These are phyloP conservation scores for Aegithalos caudatus DNA, from an alignment of 2,113 vertebrate genomes.

Conservation along the genomic window DNA sequence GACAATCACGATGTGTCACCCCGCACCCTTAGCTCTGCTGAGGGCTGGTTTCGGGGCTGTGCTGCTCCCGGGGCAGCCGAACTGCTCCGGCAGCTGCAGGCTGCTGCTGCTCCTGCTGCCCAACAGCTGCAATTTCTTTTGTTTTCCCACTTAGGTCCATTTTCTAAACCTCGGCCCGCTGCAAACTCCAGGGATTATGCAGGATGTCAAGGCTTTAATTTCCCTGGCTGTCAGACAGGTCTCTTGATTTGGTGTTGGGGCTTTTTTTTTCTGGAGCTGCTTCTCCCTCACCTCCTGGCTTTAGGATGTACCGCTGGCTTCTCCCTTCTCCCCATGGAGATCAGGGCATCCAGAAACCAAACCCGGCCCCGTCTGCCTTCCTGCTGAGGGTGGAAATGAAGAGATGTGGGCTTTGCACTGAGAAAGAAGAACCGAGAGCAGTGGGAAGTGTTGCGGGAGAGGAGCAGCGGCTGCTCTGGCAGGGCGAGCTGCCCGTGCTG, in stretches of 20 bases:
- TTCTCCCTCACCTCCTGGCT: no score
- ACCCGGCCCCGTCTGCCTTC: not conserved
- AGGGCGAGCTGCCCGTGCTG: not conserved
- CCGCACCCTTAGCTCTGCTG: not conserved
- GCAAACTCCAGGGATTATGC: not conserved
- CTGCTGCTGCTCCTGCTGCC: not conserved
- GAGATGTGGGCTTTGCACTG: not conserved
- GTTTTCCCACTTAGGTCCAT: not conserved
- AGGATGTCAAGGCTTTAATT: not conserved
- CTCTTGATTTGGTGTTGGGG: not conserved
- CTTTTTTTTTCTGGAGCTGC: no score
- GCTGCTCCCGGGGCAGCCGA: not conserved
- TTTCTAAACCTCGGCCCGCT: not conserved
- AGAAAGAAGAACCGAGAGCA: not conserved
- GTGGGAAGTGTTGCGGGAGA: not conserved
- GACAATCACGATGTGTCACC: not conserved
- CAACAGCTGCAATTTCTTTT: not conserved
- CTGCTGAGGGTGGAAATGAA: not conserved
- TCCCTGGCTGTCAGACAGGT: fast-evolving
- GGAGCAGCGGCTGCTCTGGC: fast-evolving
- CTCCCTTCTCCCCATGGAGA: not conserved
- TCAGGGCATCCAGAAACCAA: not conserved
- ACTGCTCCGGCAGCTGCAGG: not conserved
- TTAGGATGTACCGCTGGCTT: no score
- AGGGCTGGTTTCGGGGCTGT: not conserved